Evolutionary conservation across 92 coral and sea anemone species (phyloP).

Genomic region (Bergia sp.): DNA sequence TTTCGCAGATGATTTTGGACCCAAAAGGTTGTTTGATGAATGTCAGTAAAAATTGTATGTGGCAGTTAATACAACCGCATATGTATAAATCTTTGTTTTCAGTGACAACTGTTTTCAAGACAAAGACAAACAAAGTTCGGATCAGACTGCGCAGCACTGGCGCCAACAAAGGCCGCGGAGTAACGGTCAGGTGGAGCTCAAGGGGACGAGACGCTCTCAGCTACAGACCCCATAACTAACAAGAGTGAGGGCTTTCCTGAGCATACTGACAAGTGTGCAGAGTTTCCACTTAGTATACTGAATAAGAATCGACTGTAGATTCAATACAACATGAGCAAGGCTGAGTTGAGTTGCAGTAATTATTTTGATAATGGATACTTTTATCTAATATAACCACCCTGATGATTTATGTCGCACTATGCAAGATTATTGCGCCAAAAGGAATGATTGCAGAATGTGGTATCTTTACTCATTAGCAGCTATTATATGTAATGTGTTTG

Average conservation of each 20-base stretch:
- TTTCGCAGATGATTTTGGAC: no score
- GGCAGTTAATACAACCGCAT: background rate
- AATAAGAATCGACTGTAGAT: background rate
- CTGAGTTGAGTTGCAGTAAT: background rate
- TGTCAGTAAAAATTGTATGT: no score
- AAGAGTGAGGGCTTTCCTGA: background rate
- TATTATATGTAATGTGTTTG: no score
- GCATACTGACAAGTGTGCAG: background rate
- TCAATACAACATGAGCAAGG: background rate
- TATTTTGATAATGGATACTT: no score
- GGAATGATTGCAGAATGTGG: no score
- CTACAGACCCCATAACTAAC: background rate
- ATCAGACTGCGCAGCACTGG: constrained; percentile 25
- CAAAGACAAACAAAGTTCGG: constrained; percentile 23
- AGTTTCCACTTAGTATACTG: background rate
- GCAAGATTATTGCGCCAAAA: no score
- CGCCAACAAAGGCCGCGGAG: background rate
- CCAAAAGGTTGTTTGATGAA: background rate
- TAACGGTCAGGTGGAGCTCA: constrained; percentile 14
- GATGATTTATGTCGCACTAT: no score
- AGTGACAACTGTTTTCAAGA: constrained; percentile 4
- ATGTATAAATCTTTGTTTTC: background rate
- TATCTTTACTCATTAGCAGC: no score
- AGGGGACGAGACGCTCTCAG: background rate
- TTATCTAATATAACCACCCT: background rate